Base-by-base conservation (phyloP, 2,888 invertebrate genomes). In the Deroplatys truncata region DNA sequence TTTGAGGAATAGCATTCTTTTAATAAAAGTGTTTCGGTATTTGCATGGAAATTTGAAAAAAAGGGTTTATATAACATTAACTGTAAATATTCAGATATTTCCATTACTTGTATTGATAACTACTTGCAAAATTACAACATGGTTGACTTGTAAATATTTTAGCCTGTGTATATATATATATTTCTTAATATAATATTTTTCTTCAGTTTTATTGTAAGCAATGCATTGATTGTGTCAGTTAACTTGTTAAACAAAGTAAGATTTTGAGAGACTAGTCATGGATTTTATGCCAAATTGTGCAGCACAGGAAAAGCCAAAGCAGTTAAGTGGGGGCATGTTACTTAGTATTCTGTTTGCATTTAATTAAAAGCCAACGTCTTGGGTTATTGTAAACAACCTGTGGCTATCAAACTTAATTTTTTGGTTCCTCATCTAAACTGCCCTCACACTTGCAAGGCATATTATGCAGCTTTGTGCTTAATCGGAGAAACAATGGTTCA, bases 231-330 rank as follows among this genome's bases (percentile, higher is more conserved):
- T 20, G 20, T 72, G 25, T 72, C 56, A 72, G 56, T 72, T 43
- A 43, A 43, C 43, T 7, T 43, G 43, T 43, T 72, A 87, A 85
- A 56, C 31, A 83, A 15, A 83, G 83, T 31, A 83, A 82, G 87
- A 83, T 87, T 87, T 87, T 87, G 87, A 87, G 87, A 35, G 35
- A 83, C 87, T 87, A 87, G 87, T 87, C 87, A 87, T 82, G 82
- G 56, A 87, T 87, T 72, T 31, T 87, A 86, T 29, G 86, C 86
- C 86, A 86, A 86, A 86, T 72, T 82, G 29, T 86, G 86, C 86
- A 86, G 86, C 49, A 72, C 15, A 25, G 56, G 16, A 10, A 28
- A 15, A 31, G 16, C 29, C 15, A 72, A 82, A 82, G 82, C 56
- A 25, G 20, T 72, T 25, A 72, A 72, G 7, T 72, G 56, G 56